Conservation (phyloP, 2,113 vertebrate species). For the Vulpes lagopus region DNA sequence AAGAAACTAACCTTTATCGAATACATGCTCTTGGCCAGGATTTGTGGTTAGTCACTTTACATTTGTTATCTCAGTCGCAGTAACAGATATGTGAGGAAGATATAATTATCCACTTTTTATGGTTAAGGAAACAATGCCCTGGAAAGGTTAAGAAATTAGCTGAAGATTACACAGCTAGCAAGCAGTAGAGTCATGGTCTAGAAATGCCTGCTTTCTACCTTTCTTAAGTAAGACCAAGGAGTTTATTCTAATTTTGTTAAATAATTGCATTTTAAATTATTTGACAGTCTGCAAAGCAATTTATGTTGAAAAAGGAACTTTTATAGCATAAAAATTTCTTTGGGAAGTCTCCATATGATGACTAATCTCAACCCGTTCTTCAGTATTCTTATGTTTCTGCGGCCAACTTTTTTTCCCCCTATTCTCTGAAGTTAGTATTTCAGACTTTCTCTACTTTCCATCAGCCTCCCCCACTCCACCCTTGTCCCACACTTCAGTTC, state of each 20-base stretch:
- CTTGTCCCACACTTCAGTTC: not conserved
- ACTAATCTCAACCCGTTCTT: constrained; percentile 26
- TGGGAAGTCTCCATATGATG: constrained; percentile 9
- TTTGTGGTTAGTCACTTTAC: constrained; percentile 57
- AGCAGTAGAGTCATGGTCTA: not conserved
- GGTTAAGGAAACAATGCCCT: constrained; percentile 22
- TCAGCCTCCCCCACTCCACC: not conserved
- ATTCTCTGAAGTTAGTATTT: not conserved
- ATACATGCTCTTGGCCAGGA: not conserved
- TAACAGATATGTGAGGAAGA: constrained; percentile 36
- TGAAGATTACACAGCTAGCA: not conserved
- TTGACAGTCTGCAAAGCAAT: constrained; percentile 1
- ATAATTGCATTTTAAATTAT: constrained; percentile 17
- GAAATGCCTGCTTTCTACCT: not conserved
- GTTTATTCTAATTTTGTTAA: constrained; percentile 52
- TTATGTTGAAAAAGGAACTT: constrained; percentile 48
- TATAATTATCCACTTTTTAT: constrained; percentile 21
- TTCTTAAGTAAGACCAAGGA: constrained; percentile 1
- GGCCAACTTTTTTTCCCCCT: not conserved
- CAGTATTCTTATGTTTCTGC: constrained; percentile 28
- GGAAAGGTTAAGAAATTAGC: constrained; percentile 38
- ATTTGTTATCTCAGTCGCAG: not conserved
- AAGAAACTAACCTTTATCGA: constrained; percentile 18
- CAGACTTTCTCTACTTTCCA: not conserved
- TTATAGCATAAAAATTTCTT: constrained; percentile 9